phyloP scores from a whole-genome alignment of 1,140 invertebrate species.

The Dinoponera quadriceps region DNA sequence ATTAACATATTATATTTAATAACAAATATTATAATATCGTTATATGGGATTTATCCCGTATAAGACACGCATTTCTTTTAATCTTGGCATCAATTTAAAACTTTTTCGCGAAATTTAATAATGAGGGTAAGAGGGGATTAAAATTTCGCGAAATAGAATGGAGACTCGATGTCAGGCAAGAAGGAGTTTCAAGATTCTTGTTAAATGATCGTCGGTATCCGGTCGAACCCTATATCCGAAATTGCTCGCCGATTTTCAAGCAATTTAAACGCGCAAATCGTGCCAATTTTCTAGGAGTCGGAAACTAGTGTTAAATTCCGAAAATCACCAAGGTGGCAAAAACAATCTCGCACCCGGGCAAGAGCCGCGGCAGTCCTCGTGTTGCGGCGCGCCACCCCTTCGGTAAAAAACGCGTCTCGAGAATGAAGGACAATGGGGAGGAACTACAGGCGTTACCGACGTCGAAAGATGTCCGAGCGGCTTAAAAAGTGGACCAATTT shows the following conservation, averaged over 20 bases:
- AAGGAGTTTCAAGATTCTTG: background rate
- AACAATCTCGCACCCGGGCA: conserved; percentile 28
- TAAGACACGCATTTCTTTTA: too few relatives aligned
- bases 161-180: too few relatives aligned
- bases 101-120: too few relatives aligned
- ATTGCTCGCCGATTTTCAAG: conserved; percentile 23
- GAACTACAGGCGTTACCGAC: conserved; percentile 42
- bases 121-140: background rate
- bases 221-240: background rate
- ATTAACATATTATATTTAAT: too few relatives aligned
- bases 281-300: conserved; percentile 37
- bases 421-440: conserved; percentile 56
- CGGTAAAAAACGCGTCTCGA: conserved; percentile 26
- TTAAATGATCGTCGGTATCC: background rate
- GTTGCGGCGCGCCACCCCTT: background rate
- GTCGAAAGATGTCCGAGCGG: conserved; percentile 44
- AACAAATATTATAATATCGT: too few relatives aligned
- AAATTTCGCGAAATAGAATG: background rate
- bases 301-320: conserved; percentile 36
- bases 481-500: conserved; percentile 80
- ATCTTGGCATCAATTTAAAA: too few relatives aligned
- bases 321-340: conserved; percentile 35
- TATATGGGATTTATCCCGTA: too few relatives aligned
- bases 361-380: background rate
- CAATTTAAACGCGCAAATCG: conserved; percentile 33